These are phyloP conservation scores for Drosophila conformis DNA, from an alignment of 2,888 invertebrate species.

Conservation along the genomic window DNA sequence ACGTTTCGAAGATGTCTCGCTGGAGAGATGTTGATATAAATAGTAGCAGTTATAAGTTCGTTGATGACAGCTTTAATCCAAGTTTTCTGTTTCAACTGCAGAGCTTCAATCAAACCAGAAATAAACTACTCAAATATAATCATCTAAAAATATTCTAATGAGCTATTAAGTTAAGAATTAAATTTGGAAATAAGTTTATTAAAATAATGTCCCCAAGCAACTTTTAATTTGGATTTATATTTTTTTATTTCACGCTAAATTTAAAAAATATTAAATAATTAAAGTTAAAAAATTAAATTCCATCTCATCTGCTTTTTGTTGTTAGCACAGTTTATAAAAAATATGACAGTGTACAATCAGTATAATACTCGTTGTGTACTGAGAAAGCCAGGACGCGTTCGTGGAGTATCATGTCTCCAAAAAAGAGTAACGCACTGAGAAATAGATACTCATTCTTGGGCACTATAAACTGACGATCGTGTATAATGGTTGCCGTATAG, in stretches of 20 bases:
- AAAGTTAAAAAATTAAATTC: not conserved
- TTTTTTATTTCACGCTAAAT: not conserved
- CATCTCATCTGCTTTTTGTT: not conserved
- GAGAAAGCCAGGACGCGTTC: conserved; percentile 56
- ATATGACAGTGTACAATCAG: not conserved
- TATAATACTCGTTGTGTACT: not conserved
- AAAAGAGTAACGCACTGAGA: conserved; percentile 61
- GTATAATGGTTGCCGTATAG: conserved; percentile 69
- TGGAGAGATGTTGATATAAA: not conserved
- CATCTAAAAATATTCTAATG: not conserved
- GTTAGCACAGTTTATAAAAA: not conserved
- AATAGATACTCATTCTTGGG: conserved; percentile 61
- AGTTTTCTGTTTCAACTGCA: not conserved
- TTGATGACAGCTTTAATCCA: not conserved
- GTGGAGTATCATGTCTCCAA: conserved; percentile 63
- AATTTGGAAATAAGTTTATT: not conserved
- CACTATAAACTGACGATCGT: conserved; percentile 66
- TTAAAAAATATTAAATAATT: not conserved
- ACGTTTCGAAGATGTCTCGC: not conserved
- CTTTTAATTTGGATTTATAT: not conserved
- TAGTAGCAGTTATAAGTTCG: not conserved
- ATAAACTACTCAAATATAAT: not conserved
- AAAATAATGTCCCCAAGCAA: not conserved
- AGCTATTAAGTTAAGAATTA: not conserved
- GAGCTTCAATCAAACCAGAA: not conserved